Evolutionary conservation across 1,140 invertebrate genomes (phyloP).

Genomic region (Lanistes nyassanus): DNA sequence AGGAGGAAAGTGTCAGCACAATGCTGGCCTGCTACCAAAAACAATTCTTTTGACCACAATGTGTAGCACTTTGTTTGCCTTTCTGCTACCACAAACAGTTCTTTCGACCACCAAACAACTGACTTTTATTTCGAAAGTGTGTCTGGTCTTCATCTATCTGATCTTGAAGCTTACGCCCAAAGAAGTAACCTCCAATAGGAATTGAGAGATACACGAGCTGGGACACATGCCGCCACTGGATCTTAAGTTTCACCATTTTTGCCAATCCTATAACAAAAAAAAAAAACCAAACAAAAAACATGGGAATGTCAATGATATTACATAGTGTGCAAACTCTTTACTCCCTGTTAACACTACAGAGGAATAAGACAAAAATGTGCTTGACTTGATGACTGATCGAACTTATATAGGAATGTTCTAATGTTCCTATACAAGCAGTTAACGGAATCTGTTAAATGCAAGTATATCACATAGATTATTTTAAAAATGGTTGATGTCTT

Average conservation of each 20-base stretch:
- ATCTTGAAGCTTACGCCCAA: slow-evolving; percentile 21
- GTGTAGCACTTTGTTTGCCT: background rate
- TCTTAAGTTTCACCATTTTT: slow-evolving; percentile 13
- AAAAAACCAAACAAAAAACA: background rate
- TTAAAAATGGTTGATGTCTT: too few relatives aligned
- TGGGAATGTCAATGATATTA: too few relatives aligned
- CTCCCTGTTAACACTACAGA: too few relatives aligned
- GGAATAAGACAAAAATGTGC: too few relatives aligned
- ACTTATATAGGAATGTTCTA: too few relatives aligned
- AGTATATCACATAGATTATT: too few relatives aligned
- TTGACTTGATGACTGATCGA: too few relatives aligned
- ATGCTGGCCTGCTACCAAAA: background rate
- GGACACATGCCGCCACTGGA: background rate
- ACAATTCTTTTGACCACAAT: background rate
- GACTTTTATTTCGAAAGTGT: slow-evolving; percentile 33
- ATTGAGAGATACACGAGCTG: slow-evolving; percentile 3
- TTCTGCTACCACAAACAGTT: slow-evolving; percentile 25
- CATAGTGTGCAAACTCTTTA: too few relatives aligned
- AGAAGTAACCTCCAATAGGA: slow-evolving; percentile 1
- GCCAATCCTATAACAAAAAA: too few relatives aligned
- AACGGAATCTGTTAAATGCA: too few relatives aligned
- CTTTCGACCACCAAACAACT: slow-evolving; percentile 34
- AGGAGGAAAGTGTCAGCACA: background rate
- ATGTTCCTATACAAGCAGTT: too few relatives aligned
- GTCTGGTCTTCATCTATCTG: slow-evolving; percentile 22